phyloP scores from a whole-genome alignment of 2,888 invertebrate species.

The Caenorhabditis afra region DNA sequence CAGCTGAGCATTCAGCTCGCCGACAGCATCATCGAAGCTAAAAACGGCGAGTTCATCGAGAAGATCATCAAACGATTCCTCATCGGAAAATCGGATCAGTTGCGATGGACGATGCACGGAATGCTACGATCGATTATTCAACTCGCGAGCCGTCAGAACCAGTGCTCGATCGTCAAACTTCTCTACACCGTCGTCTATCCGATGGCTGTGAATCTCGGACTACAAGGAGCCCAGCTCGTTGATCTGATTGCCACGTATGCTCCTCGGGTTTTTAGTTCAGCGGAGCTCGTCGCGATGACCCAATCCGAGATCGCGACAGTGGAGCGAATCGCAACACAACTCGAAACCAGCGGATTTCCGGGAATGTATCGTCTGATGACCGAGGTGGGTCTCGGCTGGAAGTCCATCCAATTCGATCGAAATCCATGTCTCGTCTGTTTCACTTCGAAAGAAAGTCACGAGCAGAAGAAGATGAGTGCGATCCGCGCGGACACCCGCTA shows the following conservation, averaged over 20 bases:
- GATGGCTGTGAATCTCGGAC: conserved; percentile 90
- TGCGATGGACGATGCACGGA: conserved; percentile 68
- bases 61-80: conserved; percentile 63
- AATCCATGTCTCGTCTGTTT: conserved; percentile 95
- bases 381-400: conserved; percentile 62
- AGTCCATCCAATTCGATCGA: conserved; percentile 85
- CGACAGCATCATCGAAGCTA: conserved; percentile 59
- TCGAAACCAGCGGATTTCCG: conserved; percentile 55
- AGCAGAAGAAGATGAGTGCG: conserved; percentile 65
- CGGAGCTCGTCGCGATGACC: conserved; percentile 56
- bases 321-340: conserved; percentile 18
- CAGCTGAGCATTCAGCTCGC: conserved; percentile 50
- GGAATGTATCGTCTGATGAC: conserved; percentile 55
- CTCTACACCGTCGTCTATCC: conserved; percentile 91
- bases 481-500: conserved; percentile 90
- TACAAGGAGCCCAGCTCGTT: conserved; percentile 95
- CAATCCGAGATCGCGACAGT: conserved; percentile 56
- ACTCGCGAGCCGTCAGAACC: conserved; percentile 64
- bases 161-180: conserved; percentile 85
- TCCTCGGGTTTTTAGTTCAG: conserved; percentile 85
- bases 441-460: conserved; percentile 52
- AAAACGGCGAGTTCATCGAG: conserved; percentile 51
- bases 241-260: conserved; percentile 96
- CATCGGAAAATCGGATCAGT: conserved; percentile 60
- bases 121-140: conserved; percentile 68